These are phyloP conservation scores for Paracanthobrama guichenoti DNA, from an alignment of 2,113 vertebrate genomes.

Conservation along the genomic window DNA sequence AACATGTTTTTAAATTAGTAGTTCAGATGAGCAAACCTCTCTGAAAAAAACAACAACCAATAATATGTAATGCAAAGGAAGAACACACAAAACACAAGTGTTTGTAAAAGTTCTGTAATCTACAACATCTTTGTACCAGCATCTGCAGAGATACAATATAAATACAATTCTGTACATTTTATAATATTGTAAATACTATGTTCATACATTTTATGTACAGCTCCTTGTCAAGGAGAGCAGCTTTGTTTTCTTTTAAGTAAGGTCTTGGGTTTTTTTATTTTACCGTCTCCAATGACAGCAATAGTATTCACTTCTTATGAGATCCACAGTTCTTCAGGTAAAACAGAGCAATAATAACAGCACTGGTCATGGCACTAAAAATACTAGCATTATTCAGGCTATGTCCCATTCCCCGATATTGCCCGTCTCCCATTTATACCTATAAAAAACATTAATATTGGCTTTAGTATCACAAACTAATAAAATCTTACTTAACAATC, in stretches of 20 bases:
- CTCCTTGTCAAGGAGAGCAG: constrained; percentile 86
- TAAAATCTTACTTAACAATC: constrained; percentile 59
- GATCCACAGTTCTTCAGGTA: constrained; percentile 64
- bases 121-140: constrained; percentile 92
- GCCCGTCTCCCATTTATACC: constrained; percentile 47
- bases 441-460: constrained; percentile 52
- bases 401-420: constrained; percentile 46
- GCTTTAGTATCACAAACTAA: constrained; percentile 63
- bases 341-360: constrained; percentile 57
- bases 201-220: constrained; percentile 88
- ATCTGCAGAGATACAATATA: constrained; percentile 86
- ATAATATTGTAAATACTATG: constrained; percentile 87
- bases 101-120: constrained; percentile 88
- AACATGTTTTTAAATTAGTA: neutral
- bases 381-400: constrained; percentile 58
- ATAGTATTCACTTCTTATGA: constrained; percentile 61
- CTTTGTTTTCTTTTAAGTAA: constrained; percentile 85
- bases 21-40: neutral
- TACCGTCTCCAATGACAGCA: constrained; percentile 76
- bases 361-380: constrained; percentile 49
- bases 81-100: neutral
- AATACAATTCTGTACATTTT: constrained; percentile 96
- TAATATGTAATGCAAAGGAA: neutral
- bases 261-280: constrained; percentile 78
- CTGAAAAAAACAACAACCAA: neutral